A percentile compares a stretch with the other conserved stretches of the same genome.
Evolutionary conservation across 2,797 vertebrate genomes (phyloP).

Genomic region (Micrastur ruficollis): DNA sequence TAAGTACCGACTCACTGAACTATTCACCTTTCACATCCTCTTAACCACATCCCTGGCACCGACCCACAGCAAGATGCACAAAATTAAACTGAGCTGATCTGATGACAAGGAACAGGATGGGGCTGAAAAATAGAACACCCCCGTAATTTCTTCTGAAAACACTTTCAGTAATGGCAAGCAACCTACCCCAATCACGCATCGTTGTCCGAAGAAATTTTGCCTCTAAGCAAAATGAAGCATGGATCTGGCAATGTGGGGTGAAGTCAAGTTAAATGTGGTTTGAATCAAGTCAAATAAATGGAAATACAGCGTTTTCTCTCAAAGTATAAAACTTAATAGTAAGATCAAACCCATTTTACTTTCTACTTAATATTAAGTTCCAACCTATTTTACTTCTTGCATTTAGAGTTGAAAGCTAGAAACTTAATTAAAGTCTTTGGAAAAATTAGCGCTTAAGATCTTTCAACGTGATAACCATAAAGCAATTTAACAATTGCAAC

Average conservation of each 20-base stretch:
- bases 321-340: background rate
- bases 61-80: background rate
- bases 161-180: background rate
- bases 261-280: background rate
- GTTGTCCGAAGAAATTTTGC: background rate
- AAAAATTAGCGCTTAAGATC: background rate
- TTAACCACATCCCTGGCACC: background rate
- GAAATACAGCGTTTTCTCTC: background rate
- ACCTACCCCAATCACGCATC: background rate
- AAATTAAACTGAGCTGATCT: background rate
- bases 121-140: background rate
- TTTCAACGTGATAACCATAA: background rate
- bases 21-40: background rate
- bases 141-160: background rate
- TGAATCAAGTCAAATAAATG: background rate
- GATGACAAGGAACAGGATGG: background rate
- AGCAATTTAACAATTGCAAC: background rate
- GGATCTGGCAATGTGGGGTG: too few relatives aligned
- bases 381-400: background rate
- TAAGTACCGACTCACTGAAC: background rate
- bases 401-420: background rate
- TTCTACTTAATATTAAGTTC: background rate
- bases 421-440: background rate
- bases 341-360: background rate
- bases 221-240: background rate